Conservation (phyloP, 2,888 invertebrate species). For the Clitarchus hookeri region DNA sequence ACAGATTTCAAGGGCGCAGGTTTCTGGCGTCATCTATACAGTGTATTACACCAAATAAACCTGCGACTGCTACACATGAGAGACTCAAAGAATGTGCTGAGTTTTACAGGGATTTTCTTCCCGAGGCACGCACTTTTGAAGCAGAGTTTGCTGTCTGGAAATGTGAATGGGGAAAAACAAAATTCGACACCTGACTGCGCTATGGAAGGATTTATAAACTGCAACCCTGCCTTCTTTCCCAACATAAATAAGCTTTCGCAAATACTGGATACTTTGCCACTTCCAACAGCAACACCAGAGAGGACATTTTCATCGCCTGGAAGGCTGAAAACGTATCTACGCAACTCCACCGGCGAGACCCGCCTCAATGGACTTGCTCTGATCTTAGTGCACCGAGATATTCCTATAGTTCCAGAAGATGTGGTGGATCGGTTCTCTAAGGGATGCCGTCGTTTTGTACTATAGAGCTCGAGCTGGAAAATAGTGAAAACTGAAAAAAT, state of each 20-base stretch:
- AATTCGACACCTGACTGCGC: background rate
- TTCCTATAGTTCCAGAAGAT: background rate
- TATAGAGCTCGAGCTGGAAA: no score
- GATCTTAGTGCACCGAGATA: background rate
- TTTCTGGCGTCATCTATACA: background rate
- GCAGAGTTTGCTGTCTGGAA: background rate
- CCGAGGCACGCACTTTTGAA: background rate
- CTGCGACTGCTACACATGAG: background rate
- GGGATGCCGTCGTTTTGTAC: background rate
- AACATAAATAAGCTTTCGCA: background rate
- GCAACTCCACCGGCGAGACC: background rate
- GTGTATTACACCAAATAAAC: background rate
- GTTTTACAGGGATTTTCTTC: background rate
- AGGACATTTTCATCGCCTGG: background rate
- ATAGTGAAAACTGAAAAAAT: no score
- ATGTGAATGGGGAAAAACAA: background rate
- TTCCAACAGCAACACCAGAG: slow-evolving; percentile 15
- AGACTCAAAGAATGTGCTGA: background rate
- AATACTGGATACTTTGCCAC: background rate
- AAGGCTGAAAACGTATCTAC: background rate
- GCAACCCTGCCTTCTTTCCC: background rate
- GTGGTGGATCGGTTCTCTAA: background rate
- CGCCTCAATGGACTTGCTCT: background rate
- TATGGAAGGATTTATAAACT: background rate
- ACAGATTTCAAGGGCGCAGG: background rate